Evolutionary conservation across 1,140 invertebrate species (phyloP).

Genomic region (Papilio machaon): DNA sequence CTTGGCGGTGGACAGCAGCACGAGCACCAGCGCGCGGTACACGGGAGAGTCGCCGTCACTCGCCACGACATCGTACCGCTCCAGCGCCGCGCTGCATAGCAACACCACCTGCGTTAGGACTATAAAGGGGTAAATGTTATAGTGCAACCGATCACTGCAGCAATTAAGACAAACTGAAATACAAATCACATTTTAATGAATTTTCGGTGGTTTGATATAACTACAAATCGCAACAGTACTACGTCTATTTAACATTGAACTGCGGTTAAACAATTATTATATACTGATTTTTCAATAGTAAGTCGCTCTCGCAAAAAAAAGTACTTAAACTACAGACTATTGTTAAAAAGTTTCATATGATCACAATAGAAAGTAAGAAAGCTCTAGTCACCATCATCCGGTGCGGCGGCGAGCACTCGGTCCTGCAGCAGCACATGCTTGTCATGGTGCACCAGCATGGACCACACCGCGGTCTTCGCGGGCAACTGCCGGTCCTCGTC

Average conservation of each 20-base stretch:
- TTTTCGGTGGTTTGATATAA: too few relatives aligned
- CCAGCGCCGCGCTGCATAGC: slow-evolving; percentile 76
- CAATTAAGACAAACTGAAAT: neutral
- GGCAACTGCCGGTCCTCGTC: slow-evolving; percentile 82
- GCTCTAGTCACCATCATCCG: slow-evolving; percentile 83
- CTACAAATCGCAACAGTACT: too few relatives aligned
- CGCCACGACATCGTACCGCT: slow-evolving; percentile 68
- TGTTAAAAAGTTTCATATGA: too few relatives aligned
- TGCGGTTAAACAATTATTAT: too few relatives aligned
- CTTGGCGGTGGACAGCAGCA: slow-evolving; percentile 62
- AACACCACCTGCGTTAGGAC: slow-evolving; percentile 78
- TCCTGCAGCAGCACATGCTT: slow-evolving; percentile 93
- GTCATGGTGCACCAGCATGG: slow-evolving; percentile 86
- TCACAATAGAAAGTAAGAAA: neutral
- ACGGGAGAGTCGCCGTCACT: slow-evolving; percentile 63
- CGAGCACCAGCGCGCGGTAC: slow-evolving; percentile 66
- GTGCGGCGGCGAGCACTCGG: slow-evolving; percentile 87
- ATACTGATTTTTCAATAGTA: too few relatives aligned
- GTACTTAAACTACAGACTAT: too few relatives aligned
- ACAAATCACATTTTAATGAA: too few relatives aligned
- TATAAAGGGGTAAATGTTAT: slow-evolving; percentile 81
- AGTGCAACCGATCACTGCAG: slow-evolving; percentile 46
- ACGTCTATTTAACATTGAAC: too few relatives aligned
- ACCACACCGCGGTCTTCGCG: slow-evolving; percentile 85
- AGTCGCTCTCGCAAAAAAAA: too few relatives aligned